Conservation (phyloP, 2,888 invertebrate species). For the Melinopterus prodromus region DNA sequence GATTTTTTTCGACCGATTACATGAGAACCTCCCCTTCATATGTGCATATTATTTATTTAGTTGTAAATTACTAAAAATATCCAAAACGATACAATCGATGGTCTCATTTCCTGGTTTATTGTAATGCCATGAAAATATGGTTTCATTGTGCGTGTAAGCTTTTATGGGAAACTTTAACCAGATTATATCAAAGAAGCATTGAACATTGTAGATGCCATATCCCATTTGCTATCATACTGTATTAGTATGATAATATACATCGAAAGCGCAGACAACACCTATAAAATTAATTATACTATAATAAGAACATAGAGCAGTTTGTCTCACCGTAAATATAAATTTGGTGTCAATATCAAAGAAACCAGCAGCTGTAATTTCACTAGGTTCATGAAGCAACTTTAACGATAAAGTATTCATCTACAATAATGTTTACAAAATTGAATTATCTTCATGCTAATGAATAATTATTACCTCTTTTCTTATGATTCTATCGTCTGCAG, state of each 20-base stretch:
- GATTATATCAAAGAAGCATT: not conserved
- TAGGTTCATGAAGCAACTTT: constrained; percentile 22
- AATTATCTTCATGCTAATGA: not conserved
- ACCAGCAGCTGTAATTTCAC: constrained; percentile 25
- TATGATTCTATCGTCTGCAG: not conserved
- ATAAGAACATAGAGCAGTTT: not conserved
- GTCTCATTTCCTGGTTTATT: too few relatives aligned
- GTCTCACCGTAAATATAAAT: constrained; percentile 23
- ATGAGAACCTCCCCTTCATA: too few relatives aligned
- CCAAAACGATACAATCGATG: too few relatives aligned
- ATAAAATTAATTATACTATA: not conserved
- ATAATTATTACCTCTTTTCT: constrained; percentile 24
- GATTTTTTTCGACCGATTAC: too few relatives aligned
- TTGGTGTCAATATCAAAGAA: constrained; percentile 20
- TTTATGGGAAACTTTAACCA: not conserved
- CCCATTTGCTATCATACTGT: constrained; percentile 19
- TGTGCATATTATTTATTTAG: too few relatives aligned
- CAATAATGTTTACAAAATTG: not conserved
- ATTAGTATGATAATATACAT: constrained; percentile 22
- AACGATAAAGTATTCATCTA: constrained; percentile 22
- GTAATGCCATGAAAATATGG: too few relatives aligned
- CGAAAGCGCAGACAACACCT: constrained; percentile 22
- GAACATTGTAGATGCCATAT: not conserved
- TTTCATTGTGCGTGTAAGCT: too few relatives aligned
- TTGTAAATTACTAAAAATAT: too few relatives aligned